phyloP scores from a whole-genome alignment of 35 echinoderm and acorn worm genomes.

The Anneissia japonica region DNA sequence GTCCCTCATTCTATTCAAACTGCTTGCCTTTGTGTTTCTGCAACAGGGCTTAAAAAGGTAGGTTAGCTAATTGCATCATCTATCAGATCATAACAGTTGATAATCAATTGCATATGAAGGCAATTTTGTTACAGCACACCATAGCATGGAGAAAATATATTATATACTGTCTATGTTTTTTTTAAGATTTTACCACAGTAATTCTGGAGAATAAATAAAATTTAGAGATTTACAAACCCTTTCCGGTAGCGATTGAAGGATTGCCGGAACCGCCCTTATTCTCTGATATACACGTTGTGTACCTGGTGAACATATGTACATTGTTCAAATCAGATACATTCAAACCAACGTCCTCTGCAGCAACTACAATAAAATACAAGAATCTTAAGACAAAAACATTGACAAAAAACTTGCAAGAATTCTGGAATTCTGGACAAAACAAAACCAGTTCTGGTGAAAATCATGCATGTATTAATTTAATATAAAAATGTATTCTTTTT shows the following conservation, averaged over 20 bases:
- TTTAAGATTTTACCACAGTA: too few species aligned
- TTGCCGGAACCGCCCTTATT: conserved; percentile 72
- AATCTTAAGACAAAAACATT: not conserved
- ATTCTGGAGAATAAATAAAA: too few species aligned
- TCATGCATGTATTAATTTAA: not conserved
- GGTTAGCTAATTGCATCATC: too few species aligned
- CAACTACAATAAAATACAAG: conserved; percentile 28
- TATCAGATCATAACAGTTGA: too few species aligned
- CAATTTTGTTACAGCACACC: too few species aligned
- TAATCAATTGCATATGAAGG: too few species aligned
- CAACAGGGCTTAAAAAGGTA: too few species aligned
- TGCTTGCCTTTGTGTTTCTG: too few species aligned
- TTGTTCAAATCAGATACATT: conserved; percentile 71
- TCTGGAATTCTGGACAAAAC: not conserved
- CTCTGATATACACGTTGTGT: conserved; percentile 68
- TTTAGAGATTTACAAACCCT: conserved; percentile 58
- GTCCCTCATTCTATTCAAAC: too few species aligned
- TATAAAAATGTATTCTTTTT: not conserved
- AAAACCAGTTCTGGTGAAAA: not conserved
- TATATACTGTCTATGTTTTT: too few species aligned
- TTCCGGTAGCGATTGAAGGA: conserved; percentile 72
- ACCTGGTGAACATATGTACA: conserved; percentile 52
- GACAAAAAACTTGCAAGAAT: not conserved
- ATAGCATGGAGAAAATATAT: too few species aligned
- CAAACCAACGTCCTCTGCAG: conserved; percentile 78